Evolutionary conservation across 92 coral and sea anemone species (phyloP).

Genomic region (Zoanthus sansibaricus): DNA sequence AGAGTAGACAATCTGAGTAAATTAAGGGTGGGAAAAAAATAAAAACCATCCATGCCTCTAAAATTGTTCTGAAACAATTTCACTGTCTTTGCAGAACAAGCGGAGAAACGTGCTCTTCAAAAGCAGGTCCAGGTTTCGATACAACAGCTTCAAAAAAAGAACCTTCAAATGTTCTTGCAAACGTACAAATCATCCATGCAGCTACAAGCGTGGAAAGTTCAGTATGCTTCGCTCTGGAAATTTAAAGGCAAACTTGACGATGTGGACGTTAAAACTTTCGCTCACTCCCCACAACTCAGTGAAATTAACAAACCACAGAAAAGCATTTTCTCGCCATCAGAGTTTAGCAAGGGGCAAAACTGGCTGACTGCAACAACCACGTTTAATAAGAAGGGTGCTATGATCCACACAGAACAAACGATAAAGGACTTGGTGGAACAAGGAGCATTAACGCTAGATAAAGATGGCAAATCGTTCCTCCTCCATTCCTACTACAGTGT

Average conservation of each 20-base stretch:
- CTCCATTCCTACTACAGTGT: conserved; percentile 26
- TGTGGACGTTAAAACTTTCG: neutral
- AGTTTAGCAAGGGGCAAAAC: neutral
- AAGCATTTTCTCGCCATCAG: neutral
- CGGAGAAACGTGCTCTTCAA: too few species aligned
- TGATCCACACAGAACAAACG: conserved; percentile 4
- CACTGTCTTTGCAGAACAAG: too few species aligned
- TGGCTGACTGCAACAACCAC: neutral
- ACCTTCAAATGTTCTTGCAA: too few species aligned
- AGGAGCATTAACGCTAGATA: neutral
- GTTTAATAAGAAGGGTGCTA: neutral
- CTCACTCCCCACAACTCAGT: neutral
- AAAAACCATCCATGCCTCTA: too few species aligned
- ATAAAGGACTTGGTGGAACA: neutral
- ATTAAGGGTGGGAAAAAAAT: too few species aligned
- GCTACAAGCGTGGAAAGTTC: neutral
- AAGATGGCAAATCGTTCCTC: neutral
- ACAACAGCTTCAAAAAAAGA: too few species aligned
- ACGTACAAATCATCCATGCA: too few species aligned
- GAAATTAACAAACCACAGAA: neutral
- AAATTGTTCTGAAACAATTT: too few species aligned
- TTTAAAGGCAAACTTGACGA: neutral
- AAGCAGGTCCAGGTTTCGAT: too few species aligned
- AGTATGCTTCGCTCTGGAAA: neutral
- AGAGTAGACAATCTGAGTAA: too few species aligned